A percentile compares a stretch with the other conserved stretches of the same genome.
Evolutionary conservation across 1,140 invertebrate genomes (phyloP).

Genomic region (Aphidius gifuensis): DNA sequence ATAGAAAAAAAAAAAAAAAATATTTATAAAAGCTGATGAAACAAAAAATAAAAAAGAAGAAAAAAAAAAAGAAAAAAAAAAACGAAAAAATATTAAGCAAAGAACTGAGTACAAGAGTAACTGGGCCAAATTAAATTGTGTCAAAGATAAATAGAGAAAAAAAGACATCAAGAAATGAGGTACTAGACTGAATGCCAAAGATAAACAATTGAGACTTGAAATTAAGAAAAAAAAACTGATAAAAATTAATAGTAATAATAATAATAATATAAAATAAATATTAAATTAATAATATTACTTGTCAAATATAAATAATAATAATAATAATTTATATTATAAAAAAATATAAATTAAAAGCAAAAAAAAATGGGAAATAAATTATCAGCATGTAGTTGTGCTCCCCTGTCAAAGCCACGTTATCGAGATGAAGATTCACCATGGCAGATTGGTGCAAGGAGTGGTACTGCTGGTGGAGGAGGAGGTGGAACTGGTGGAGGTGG

Average conservation of each 20-base stretch:
- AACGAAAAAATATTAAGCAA: slow-evolving; percentile 18
- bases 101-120: slow-evolving; percentile 2
- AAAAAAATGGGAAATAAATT: slow-evolving; percentile 89
- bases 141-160: slow-evolving; percentile 28
- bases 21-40: slow-evolving; percentile 27
- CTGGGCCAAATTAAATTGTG: slow-evolving; percentile 27
- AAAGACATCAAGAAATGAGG: slow-evolving; percentile 20
- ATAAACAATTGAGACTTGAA: slow-evolving; percentile 21
- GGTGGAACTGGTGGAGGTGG: slow-evolving; percentile 5
- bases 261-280: not conserved
- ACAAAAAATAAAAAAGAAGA: slow-evolving; percentile 20
- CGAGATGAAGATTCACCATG: slow-evolving; percentile 91
- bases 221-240: slow-evolving; percentile 9
- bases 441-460: slow-evolving; percentile 61
- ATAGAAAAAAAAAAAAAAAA: slow-evolving; percentile 6
- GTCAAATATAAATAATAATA: slow-evolving; percentile 11
- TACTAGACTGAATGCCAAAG: slow-evolving; percentile 22
- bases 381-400: slow-evolving; percentile 85
- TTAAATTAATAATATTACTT: not conserved
- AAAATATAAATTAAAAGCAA: slow-evolving; percentile 13
- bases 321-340: slow-evolving; percentile 2
- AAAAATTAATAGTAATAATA: not conserved
- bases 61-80: slow-evolving; percentile 20
- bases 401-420: slow-evolving; percentile 89
- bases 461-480: slow-evolving; percentile 31